Percentiles rank a stretch among this genome's conserved stretches.
Conservation (phyloP, 2,888 invertebrate genomes). For the Hemistola chrysoprasaria region DNA sequence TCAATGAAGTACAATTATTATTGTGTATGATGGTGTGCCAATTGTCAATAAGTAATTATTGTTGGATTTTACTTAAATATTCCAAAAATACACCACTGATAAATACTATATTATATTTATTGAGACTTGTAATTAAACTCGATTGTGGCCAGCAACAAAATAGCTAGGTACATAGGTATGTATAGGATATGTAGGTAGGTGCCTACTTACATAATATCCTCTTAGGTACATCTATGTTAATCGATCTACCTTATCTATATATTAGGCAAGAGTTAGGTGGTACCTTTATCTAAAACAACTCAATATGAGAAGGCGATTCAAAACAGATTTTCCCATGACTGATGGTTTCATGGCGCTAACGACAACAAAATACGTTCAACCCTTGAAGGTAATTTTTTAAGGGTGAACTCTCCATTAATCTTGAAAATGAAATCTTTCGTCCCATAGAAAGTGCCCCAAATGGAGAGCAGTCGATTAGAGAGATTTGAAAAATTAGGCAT, state of each 20-base stretch:
- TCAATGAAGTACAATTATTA: too few relatives aligned
- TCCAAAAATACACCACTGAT: too few relatives aligned
- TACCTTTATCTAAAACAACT: slow-evolving; percentile 29
- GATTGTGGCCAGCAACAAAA: too few relatives aligned
- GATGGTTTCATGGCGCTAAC: slow-evolving; percentile 62
- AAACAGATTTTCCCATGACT: slow-evolving; percentile 56
- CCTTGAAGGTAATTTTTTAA: slow-evolving; percentile 68
- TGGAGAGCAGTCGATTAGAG: slow-evolving; percentile 23
- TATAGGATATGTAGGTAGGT: too few relatives aligned
- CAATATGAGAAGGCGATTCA: slow-evolving; percentile 34
- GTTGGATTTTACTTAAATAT: too few relatives aligned
- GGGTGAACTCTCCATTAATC: slow-evolving; percentile 68
- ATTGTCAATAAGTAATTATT: too few relatives aligned
- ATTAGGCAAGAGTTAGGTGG: slow-evolving; percentile 13
- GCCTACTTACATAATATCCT: too few relatives aligned
- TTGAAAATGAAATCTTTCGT: slow-evolving; percentile 35
- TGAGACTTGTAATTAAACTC: too few relatives aligned
- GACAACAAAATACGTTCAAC: slow-evolving; percentile 61
- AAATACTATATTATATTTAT: too few relatives aligned
- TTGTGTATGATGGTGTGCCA: too few relatives aligned
- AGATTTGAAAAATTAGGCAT: slow-evolving; percentile 13
- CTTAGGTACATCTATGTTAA: too few relatives aligned
- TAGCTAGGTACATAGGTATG: too few relatives aligned
- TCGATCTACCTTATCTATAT: slow-evolving; percentile 3
- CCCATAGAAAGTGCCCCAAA: slow-evolving; percentile 17